These are phyloP conservation scores for Charadrius vociferus DNA, from an alignment of 2,113 vertebrate species.

Conservation along the genomic window DNA sequence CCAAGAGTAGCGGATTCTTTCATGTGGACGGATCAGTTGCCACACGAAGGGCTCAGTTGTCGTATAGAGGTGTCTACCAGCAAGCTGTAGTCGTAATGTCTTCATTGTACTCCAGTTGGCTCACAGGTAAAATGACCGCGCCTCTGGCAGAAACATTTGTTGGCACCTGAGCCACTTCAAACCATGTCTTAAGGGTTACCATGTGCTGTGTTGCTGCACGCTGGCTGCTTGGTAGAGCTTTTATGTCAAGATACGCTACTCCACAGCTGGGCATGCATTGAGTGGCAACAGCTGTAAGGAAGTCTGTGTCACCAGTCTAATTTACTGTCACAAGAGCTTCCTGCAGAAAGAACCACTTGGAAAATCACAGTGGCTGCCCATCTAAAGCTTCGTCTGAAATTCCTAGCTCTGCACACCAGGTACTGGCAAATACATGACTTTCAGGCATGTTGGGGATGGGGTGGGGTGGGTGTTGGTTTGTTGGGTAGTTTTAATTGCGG, in stretches of 20 bases:
- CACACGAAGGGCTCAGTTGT: background rate
- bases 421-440: background rate
- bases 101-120: background rate
- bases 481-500: background rate
- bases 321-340: background rate
- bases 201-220: background rate
- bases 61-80: background rate
- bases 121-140: background rate
- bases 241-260: background rate
- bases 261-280: background rate
- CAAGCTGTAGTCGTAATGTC: background rate
- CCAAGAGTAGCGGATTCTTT: background rate
- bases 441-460: no score
- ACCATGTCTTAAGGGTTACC: background rate
- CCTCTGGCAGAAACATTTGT: background rate
- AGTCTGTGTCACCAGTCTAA: background rate
- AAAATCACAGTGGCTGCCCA: background rate
- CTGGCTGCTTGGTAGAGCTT: background rate
- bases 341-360: background rate
- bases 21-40: background rate
- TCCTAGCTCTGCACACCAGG: background rate
- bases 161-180: background rate
- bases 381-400: background rate
- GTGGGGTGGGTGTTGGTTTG: background rate
- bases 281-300: background rate